phyloP scores from a whole-genome alignment of 2,888 invertebrate species.

The Hirtodrosophila histrioides region DNA sequence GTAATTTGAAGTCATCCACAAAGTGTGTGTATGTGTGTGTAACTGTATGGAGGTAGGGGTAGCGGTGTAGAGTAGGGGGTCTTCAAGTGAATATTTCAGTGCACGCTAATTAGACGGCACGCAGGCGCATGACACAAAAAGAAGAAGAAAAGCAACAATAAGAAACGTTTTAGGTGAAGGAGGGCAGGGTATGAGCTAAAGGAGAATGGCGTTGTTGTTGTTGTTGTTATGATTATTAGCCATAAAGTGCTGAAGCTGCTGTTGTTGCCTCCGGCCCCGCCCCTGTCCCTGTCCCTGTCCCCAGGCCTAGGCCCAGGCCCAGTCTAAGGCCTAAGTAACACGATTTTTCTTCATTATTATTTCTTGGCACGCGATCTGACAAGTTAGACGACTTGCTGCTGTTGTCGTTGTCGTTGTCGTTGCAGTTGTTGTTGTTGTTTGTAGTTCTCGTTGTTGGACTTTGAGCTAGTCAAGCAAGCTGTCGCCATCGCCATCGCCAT shows the following conservation, averaged over 20 bases:
- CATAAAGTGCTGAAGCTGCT: slow-evolving; percentile 61
- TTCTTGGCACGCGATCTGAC: slow-evolving; percentile 79
- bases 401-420: slow-evolving; percentile 21
- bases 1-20: slow-evolving; percentile 23
- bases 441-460: slow-evolving; percentile 52
- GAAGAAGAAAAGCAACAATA: slow-evolving; percentile 7
- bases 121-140: slow-evolving; percentile 67
- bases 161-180: neutral
- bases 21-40: neutral
- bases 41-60: neutral
- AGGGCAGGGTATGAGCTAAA: slow-evolving; percentile 10
- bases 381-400: slow-evolving; percentile 63
- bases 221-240: slow-evolving; percentile 58
- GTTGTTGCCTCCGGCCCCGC: slow-evolving; percentile 7
- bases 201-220: slow-evolving; percentile 22
- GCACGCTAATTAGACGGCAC: slow-evolving; percentile 67
- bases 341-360: slow-evolving; percentile 78
- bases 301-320: too few species aligned
- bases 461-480: slow-evolving; percentile 75
- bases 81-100: slow-evolving; percentile 24
- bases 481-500: slow-evolving; percentile 57
- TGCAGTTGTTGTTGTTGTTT: slow-evolving; percentile 22
- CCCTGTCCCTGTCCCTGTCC: too few species aligned
- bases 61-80: neutral
- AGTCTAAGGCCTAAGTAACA: slow-evolving; percentile 69